Base-by-base conservation (phyloP, 2,888 invertebrate species). In the Druceiella hillmani region DNA sequence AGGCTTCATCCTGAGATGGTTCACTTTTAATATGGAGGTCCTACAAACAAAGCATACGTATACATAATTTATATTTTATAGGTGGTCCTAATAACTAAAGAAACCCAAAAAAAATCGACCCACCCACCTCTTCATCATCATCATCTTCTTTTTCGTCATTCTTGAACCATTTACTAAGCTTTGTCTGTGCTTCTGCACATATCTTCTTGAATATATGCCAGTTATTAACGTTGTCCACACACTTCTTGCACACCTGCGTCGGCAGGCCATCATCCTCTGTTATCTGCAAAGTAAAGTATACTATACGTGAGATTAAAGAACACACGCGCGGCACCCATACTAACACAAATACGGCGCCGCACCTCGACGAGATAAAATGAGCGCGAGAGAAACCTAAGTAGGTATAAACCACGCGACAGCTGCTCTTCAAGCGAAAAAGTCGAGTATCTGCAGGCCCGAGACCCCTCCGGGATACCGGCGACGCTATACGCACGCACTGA, bases 141-240 rank as follows among this genome's bases (percentile, higher is more conserved):
- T 61, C 65, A 59, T 63, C 64, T 58, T 69, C 67, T 59, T 65
- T 69, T 55, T 64, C 64, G 58, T 69, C 67, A 59, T 65, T 69
- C 55, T 64, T 65, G 51, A 73, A 56, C 71, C 79, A 75, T 61
- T 73, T 66, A 53, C 67, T 68, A 51, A 83, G 62, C 61, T 79
- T 81, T 54, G 68, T 71, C 66, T 83, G 83, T 48, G 81, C 76
- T 54, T 71, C 72, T 50, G 74, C 67, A 62, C 83, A 83, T 13
- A 72, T 64, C 56, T 72, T 66, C 59, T 78, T 81, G 64, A 78
- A 83, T 46, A 65, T 60, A 54, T 79, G 74, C 81, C 81, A 83
- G 56, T 74, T 75, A 54, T 79, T 78, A 50, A 83, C 74, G 64
- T 75, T 79, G 52, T 66, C 68, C 51, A 76, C 58, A 55, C 83